Evolutionary conservation across 2,113 vertebrate species (phyloP), one percentile per base, ranked within the genome.

Genomic region (Neoarius graeffei): DNA sequence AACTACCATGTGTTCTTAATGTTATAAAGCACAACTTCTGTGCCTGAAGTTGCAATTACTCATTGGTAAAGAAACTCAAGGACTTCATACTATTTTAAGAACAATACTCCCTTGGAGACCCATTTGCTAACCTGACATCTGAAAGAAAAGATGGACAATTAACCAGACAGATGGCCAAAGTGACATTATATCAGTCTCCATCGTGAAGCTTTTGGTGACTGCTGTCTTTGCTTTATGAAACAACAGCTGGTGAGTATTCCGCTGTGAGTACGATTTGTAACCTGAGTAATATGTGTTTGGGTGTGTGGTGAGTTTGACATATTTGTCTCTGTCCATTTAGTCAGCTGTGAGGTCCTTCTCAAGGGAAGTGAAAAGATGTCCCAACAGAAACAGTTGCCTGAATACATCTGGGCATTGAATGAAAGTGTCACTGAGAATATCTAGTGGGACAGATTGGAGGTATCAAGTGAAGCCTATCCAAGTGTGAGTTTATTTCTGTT

Each of bases 401-500:
- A 83, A 82, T 85, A 89, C 90, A 88, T 90, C 74, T 89, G 84
- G 84, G 90, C 77, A 62, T 84, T 87, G 84, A 91, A 86, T 84
- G 90, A 81, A 88, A 83, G n/a, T 64, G 84, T 91, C 87, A 86
- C 42, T 42, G 19, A 52, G 48, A 84, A 85, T 56, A 81, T 90
- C 90, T 62, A 90, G 87, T 85, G 76, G 84, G 90, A 92, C 89
- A 87, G 79, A 69, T n/a, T 62, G 59, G 89, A 88, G 81, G 82
- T 91, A 91, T 92, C 50, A 86, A 91, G 88, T 84, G 88, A 92
- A 89, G 91, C 85, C 83, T 90, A 88, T 88, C 91, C 90, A 93
- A 89, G 88, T 91, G 88, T 91, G 92, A 92, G 86, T 89, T 91
- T 91, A 91, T 89, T 86, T 91, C 89, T 90, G 89, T 89, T 90